Evolutionary conservation across 2,888 invertebrate species (phyloP), one percentile per base, ranked within the genome.

Genomic region (Prionchulus punctatus): DNA sequence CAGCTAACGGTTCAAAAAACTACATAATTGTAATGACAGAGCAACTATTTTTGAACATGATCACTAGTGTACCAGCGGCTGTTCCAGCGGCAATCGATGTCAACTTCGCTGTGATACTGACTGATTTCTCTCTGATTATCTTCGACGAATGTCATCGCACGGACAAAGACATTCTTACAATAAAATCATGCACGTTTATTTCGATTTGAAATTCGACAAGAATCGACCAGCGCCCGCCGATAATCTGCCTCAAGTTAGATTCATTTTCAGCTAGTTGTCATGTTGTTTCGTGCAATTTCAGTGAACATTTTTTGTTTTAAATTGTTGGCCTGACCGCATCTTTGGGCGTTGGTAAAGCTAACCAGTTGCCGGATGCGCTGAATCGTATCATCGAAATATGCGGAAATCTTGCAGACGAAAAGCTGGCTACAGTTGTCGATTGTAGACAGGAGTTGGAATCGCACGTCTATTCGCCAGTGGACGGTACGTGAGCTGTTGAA

Each of bases 91-190:
- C 7, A 36, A 36, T 18, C 12, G 12, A 12, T 12, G 28, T 49
- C 7, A 26, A 12, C n/a, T n/a, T n/a, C n/a, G n/a, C n/a, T n/a
- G n/a, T n/a, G n/a, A n/a, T n/a, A n/a, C 52, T 66, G 1, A 58
- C 58, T 42, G 61, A 60, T 30, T 65, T 67, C 57, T 60, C 64
- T 71, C 75, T 94, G 30, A 69, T 92, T 15, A 81, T 98, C 57
- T 82, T 96, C 65, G 94, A 96, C 71, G 94, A 98, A 70, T 94
- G 94, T 65, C 96, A 96, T 70, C 82, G 84, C 67, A 87, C 83
- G 0, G 83, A 83, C 0, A 80, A 80, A 27, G 79, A 58, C 86
- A 89, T 69, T 82, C 86, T 0, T 89, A 88, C 84, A 76, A 83
- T 26, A 75, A 80, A 58, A 77, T 87, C 4, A 82, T 73, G 75